Conservation (phyloP, 2,113 vertebrate species). For the Columba janthina region DNA sequence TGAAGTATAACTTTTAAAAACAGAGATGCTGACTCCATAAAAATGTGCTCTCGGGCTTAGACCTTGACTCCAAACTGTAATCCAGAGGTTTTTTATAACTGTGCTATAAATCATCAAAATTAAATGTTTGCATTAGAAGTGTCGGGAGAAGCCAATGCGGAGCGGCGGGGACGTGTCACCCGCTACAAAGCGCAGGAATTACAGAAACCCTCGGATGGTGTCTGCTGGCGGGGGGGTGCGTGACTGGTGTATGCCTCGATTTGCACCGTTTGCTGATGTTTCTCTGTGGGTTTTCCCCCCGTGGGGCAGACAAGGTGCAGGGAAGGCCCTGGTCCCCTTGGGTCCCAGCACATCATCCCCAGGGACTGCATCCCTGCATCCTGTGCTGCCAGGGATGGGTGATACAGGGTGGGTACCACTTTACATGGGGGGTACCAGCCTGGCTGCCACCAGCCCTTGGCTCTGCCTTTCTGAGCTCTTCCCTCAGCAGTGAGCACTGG, state of each 20-base stretch:
- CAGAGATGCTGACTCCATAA: conserved; percentile 65
- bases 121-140: conserved; percentile 55
- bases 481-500: rapidly evolving
- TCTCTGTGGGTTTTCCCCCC: rapidly evolving
- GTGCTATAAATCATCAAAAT: conserved; percentile 67
- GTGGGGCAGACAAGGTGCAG: rapidly evolving
- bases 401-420: too few species aligned
- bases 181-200: not conserved
- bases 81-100: conserved; percentile 35
- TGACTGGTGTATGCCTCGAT: rapidly evolving
- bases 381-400: rapidly evolving
- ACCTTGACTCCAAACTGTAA: conserved; percentile 61
- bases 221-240: rapidly evolving
- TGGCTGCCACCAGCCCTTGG: not conserved
- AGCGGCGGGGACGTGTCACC: not conserved
- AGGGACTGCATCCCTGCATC: rapidly evolving
- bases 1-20: conserved; percentile 61
- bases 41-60: conserved; percentile 56
- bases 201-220: rapidly evolving
- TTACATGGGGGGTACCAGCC: rapidly evolving
- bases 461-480: not conserved
- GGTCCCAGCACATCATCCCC: not conserved
- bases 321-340: rapidly evolving
- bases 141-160: not conserved
- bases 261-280: rapidly evolving